Evolutionary conservation across 2,888 invertebrate species (phyloP), one percentile per base, ranked within the genome.

Genomic region (Elmis aenea): DNA sequence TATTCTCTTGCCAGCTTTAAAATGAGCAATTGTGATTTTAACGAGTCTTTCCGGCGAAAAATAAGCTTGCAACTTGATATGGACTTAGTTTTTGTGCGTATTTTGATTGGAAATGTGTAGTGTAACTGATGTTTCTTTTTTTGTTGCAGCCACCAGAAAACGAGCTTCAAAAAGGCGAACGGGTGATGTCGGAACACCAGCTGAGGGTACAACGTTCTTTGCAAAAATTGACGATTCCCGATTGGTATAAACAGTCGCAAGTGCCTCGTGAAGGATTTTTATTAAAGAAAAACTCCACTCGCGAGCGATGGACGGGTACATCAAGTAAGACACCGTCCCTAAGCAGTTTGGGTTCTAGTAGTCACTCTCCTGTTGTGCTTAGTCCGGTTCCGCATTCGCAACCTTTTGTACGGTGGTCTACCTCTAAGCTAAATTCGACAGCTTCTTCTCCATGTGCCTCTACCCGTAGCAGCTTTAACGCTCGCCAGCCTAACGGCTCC

Each of bases 211-310:
- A 92, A 69, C 83, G 91, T 55, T 94, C 94, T 32, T 71, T 95
- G 60, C 92, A 93, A 70, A 88, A 90, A 62, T 81, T 95, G 55
- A 89, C 92, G 71, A 85, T 95, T 47, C 95, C 95, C 43, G 92
- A 94, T 67, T 95, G 95, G 95, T 94, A 83, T 72, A 83, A 82
- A 46, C 62, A 63, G 35, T 81, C 81, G 28, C 79, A 80, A 47
- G 78, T 84, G 31, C 83, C 85, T 13, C 76, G 80, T 42, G 83
- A 84, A 67, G 86, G 87, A 34, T 89, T 86, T 70, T 77, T 88
- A 42, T 77, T 88, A 42, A 84, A 88, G 57, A 51, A 70, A 78
- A 82, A 54, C 72, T 81, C 12, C 13, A n/a, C 20, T 2, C 26
- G 13, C 16, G 34, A 38, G n/a, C 56, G 76, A 73, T 54, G 71